Evolutionary conservation across 2,888 invertebrate species (phyloP), one percentile per base, ranked within the genome.

Genomic region (Cephus pulcher): DNA sequence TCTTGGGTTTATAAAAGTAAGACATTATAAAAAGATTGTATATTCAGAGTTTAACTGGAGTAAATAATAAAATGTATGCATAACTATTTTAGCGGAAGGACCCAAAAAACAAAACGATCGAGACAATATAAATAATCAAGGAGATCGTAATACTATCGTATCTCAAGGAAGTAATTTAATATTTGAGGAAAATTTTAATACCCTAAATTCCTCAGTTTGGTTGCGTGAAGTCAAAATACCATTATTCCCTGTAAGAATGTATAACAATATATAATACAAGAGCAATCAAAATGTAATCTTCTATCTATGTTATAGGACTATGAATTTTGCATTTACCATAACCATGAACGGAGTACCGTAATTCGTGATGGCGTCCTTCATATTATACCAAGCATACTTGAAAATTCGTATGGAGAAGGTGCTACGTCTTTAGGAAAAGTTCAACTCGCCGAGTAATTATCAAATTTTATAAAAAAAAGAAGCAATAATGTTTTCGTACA

Each of bases 141-240:
- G 2, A 23, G 1, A 56, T 9, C 9, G 9, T 23, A 9, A 56
- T 9, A 0, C 23, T 23, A 89, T 90, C 9, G 81, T 80, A 4
- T 91, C 91, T 0, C 94, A 94, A 86, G 90, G 91, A 15, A 93
- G 93, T 0, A 90, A 93, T 80, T 88, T 93, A 1, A 90, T 96
- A 78, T 94, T 96, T 82, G 93, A 94, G 75, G 95, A 96, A 76
- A 91, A 93, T 78, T 96, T 96, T 85, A 91, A 93, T 69, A 56
- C 74, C 4, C 76, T 85, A 6, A 85, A 84, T 30, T 69, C 75
- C 33, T 81, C 84, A 12, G 68, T 83, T 34, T 90, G 90, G 90
- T 77, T 73, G 0, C 86, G 85, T 12, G 88, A 88, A 70, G 80
- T 90, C 37, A 85, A 85, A 73, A 85, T 89, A 68, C 89, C 90